Conservation (phyloP, 2,888 invertebrate genomes). For the Atethmia centrago region DNA sequence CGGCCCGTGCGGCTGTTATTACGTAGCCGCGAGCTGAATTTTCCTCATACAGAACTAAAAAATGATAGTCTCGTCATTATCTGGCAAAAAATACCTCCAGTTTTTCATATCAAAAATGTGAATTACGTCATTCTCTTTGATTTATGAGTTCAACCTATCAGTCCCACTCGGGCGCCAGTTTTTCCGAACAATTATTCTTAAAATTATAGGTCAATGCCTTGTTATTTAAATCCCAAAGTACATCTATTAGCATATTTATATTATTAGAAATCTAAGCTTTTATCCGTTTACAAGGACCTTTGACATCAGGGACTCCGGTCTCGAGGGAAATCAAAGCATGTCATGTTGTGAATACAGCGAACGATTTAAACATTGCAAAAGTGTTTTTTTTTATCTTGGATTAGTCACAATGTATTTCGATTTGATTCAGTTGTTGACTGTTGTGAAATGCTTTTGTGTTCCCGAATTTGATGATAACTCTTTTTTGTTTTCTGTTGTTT, state of each 20-base stretch:
- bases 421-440: constrained; percentile 27
- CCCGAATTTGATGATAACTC: background rate
- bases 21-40: too few species aligned
- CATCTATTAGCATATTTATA: constrained; percentile 55
- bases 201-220: constrained; percentile 26
- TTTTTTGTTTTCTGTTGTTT: background rate
- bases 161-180: constrained; percentile 36
- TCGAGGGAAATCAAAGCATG: constrained; percentile 61
- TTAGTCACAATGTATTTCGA: constrained; percentile 16
- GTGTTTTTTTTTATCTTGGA: constrained; percentile 28
- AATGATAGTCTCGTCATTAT: background rate
- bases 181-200: constrained; percentile 25
- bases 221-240: constrained; percentile 29
- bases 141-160: constrained; percentile 19
- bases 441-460: background rate
- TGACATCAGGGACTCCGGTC: constrained; percentile 40
- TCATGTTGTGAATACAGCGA: constrained; percentile 44
- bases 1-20: too few species aligned
- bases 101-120: constrained; percentile 24
- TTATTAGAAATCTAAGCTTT: constrained; percentile 37
- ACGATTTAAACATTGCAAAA: constrained; percentile 53
- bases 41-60: background rate
- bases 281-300: constrained; percentile 52
- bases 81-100: background rate
- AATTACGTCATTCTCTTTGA: constrained; percentile 24